Conservation (phyloP, 2,797 vertebrate species). For the Pangasius sanitwongsei region DNA sequence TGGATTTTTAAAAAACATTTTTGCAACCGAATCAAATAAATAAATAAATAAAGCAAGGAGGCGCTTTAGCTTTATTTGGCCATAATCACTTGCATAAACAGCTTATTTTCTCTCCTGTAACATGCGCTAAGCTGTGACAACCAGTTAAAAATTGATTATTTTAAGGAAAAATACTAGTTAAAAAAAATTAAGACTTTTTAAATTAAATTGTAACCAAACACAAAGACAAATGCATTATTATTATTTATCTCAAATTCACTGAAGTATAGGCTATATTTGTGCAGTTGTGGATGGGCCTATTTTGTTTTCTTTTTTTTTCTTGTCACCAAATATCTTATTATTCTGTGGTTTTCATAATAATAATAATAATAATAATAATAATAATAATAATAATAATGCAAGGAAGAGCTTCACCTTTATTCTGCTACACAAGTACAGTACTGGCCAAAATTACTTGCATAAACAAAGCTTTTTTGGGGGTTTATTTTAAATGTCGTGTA, state of each 20-base stretch:
- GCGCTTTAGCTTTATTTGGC: not conserved
- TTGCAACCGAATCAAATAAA: not conserved
- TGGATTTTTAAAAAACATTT: not conserved
- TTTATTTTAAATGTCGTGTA: not conserved
- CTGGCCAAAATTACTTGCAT: not conserved
- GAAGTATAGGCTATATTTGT: not conserved
- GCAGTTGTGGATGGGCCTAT: too few species aligned
- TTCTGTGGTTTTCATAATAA: not conserved
- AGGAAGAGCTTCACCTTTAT: not conserved
- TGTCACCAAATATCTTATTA: not conserved
- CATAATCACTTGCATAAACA: not conserved
- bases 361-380: slow-evolving; percentile 7
- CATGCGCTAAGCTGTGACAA: not conserved
- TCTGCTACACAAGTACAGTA: not conserved
- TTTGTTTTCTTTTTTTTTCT: not conserved
- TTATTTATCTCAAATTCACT: not conserved
- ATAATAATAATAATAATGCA: not conserved
- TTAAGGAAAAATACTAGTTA: not conserved
- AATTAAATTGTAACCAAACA: not conserved
- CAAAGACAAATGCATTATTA: too few species aligned
- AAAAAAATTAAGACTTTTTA: not conserved
- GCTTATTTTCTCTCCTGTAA: not conserved
- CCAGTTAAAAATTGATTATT: not conserved
- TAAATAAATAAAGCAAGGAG: not conserved
- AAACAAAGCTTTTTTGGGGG: not conserved